phyloP scores from a whole-genome alignment of 2,888 invertebrate species.

The Tineola bisselliella region DNA sequence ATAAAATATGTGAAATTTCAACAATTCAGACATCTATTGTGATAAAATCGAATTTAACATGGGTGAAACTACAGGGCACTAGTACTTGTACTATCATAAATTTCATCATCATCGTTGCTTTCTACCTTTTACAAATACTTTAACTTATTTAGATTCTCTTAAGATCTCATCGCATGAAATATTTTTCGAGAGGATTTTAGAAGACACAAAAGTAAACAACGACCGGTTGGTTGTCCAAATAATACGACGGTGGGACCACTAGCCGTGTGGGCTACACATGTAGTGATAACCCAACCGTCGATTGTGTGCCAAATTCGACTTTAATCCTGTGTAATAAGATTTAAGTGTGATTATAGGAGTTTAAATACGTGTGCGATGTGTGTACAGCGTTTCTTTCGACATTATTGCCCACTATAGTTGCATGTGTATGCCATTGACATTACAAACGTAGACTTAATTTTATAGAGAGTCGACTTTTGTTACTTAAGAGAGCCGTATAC shows the following conservation, averaged over 20 bases:
- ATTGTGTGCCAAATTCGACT: neutral
- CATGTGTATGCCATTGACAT: neutral
- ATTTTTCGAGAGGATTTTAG: slow-evolving; percentile 47
- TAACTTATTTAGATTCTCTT: slow-evolving; percentile 19
- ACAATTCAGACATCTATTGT: too few species aligned
- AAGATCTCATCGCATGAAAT: slow-evolving; percentile 45
- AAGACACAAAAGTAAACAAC: slow-evolving; percentile 52
- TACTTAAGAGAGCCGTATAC: too few species aligned
- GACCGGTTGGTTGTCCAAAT: slow-evolving; percentile 61
- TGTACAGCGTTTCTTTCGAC: neutral
- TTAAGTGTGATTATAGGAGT: neutral
- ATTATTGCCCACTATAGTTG: neutral
- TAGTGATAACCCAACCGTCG: neutral
- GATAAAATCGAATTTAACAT: too few species aligned
- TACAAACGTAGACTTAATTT: neutral
- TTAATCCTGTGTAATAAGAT: neutral
- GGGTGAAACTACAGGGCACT: too few species aligned
- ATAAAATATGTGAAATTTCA: too few species aligned
- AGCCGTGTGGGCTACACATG: neutral
- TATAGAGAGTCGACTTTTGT: neutral
- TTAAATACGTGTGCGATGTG: neutral
- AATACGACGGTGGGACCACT: slow-evolving; percentile 18
- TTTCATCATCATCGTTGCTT: slow-evolving; percentile 8
- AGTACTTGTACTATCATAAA: neutral
- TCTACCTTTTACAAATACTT: slow-evolving; percentile 11